Base-by-base conservation (phyloP, 2,888 invertebrate genomes). In the Melieria picta region DNA sequence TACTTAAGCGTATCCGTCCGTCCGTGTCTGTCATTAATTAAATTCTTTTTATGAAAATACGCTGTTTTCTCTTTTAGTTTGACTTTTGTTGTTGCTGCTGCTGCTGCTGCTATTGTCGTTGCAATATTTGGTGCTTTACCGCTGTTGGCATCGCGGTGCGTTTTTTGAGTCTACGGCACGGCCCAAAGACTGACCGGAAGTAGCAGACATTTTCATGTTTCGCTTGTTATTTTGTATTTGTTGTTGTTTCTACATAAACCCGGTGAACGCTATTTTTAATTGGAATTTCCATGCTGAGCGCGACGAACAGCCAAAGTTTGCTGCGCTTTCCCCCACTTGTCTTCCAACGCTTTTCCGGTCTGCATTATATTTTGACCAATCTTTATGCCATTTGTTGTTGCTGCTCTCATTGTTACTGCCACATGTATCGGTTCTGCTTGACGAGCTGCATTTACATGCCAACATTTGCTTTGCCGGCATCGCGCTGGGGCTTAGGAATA, bases 151-250 rank as follows among this genome's bases (percentile, higher is more conserved):
- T n/a, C 55, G n/a, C 7, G 6, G 10, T 16, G 48, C 46, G 6
- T 16, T 52, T 46, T 69, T 62, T 69, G 9, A 55, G 10, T 48
- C 61, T 62, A 7, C 13, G 52, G 52, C 9, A 13, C 52, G 47
- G n/a, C 48, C 48, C 57, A 46, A 48, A 56, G 64, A 64, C 64
- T 70, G 57, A 66, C 74, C 74, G 76, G 76, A 76, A 66, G 65
- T 56, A 68, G 72, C 56, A 68, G 76, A 70, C 74, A 74, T 74
- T 76, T 74, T 72, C 42, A 50, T 69, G 43, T 68, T 66, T 58
- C 30, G 68, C 69, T 65, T n/a, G 43, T 64, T 69, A 58, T 67
- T 65, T 65, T 52, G 43, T 64, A 45, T 65, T 64, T 67, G 55
- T 11, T 52, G 52, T n/a, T n/a, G 13, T 13, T 52, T 52, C 30